Evolutionary conservation across 2,113 vertebrate genomes (phyloP).

Genomic region (Laterallus jamaicensis): DNA sequence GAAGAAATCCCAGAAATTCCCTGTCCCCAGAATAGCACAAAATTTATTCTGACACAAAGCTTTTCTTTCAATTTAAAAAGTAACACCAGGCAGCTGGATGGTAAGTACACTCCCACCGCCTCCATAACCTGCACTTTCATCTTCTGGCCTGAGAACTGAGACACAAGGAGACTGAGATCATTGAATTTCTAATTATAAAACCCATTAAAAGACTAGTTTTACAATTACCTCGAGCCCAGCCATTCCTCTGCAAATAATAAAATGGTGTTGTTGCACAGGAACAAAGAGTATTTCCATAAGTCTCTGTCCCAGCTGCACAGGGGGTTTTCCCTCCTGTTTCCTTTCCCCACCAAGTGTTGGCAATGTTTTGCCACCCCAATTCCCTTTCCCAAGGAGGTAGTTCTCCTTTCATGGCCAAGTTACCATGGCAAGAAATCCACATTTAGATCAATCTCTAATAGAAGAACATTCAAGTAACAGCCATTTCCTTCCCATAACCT

Average conservation of each 20-base stretch:
- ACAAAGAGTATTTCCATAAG: neutral
- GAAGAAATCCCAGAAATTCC: neutral
- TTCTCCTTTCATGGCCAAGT: neutral
- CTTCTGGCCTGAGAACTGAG: neutral
- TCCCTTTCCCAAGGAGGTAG: neutral
- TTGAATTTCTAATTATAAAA: neutral
- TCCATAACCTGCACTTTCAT: neutral
- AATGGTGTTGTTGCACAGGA: neutral
- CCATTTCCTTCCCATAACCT: neutral
- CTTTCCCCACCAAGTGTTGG: neutral
- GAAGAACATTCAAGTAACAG: neutral
- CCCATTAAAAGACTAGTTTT: neutral
- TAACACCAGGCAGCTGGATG: neutral
- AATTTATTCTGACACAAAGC: neutral
- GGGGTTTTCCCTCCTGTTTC: neutral
- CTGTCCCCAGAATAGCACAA: neutral
- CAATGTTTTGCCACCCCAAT: neutral
- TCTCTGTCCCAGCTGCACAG: fast-evolving
- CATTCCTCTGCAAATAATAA: neutral
- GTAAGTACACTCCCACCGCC: neutral
- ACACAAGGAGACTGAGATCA: neutral
- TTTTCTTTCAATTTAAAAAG: neutral
- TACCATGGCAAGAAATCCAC: neutral
- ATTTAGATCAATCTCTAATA: neutral
- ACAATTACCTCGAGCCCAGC: neutral